Base-by-base conservation (phyloP, 1,140 invertebrate genomes). In the Drosophila subpulchrella region DNA sequence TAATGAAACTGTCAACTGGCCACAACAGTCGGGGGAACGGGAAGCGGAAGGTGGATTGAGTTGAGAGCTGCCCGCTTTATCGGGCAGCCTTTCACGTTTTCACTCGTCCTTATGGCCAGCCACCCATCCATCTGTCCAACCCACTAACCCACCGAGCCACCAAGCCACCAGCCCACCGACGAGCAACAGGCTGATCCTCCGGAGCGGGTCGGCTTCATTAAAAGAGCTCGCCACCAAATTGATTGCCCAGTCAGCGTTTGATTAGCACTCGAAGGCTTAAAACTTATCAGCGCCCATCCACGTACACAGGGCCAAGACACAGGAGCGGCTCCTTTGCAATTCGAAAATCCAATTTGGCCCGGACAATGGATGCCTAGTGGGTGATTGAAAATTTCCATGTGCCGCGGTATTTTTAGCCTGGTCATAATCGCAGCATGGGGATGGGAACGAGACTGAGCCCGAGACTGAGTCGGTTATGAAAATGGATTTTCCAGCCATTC, bases 1-100 rank as follows among this genome's bases (percentile, higher is more conserved):
- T 86, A 86, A 86, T 86, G 83, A 86, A 86, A 86, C 83, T 86
- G 83, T 86, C 83, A 86, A 86, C 83, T 82, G 78, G 83, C 83
- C 83, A 56, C 83, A 86, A 81, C 60, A 39, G 61, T 74, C 61
- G 59, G 63, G 38, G 57, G 50, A 73, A 48, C 5, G 12, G 36
- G 50, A 8, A 36, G 27, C 30, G 38, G 42, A 70, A 56, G 63
- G 34, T 56, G 62, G 44, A 63, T 74, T 75, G 57, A 62, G 48
- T 39, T 41, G 27, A 39, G 27, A 27, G 36, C 48, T 58, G 50
- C 20, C 27, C 63, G 61, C 61, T 75, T 65, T 66, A 58, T 58
- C 41, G 60, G 38, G 24, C 42, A 36, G 55, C 57, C 59, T 60
- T 77, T 67, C 59, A 59, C 38, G 66, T 58, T 57, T 58, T 54